Evolutionary conservation across 2,888 invertebrate genomes (phyloP), one percentile per base, ranked within the genome.

Genomic region (Chrysomela aeneicollis): DNA sequence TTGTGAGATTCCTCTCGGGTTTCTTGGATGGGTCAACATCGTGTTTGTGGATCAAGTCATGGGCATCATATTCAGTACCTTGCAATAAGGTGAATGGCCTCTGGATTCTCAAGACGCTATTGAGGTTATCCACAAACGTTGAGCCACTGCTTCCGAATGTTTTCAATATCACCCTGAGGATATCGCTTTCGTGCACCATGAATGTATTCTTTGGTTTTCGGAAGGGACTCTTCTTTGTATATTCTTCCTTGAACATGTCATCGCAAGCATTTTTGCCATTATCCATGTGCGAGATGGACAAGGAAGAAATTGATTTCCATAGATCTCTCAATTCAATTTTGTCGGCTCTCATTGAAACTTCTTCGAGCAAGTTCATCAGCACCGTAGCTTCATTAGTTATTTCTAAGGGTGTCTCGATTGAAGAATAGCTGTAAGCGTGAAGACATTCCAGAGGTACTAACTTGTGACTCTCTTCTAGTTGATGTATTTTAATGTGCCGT

Each of bases 381-480:
- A 78, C 63, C 30, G 76, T 21, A 9, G 68, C 59, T 32, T 71
- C 69, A 6, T 67, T 71, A 9, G 68, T 47, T 10, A 72, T 66
- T 59, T 77, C 76, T 5, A 59, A 10, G 5, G 77, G 75, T 42
- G 72, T 64, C 46, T 66, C 55, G 8, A 67, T 54, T 57, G 76
- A 55, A 5, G 71, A 62, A 61, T 62, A 67, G 15, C 69, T 71
- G 37, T 78, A 77, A 32, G 64, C 58, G 21, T 65, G 60, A 19
- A 76, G 59, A 49, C 72, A 74, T 1, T 71, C 54, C 3, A 69
- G 10, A 1, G 66, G 67, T 21, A 73, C 8, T 26, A 46, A 57
- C 52, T 66, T 51, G 52, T 70, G 68, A n/a, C 35, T 21, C 49
- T 69, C 21, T 42, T 67, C 52, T 17, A 67, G 53, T 50, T 64